Conservation (phyloP, 2,888 invertebrate species). For the Torymus tubicola region DNA sequence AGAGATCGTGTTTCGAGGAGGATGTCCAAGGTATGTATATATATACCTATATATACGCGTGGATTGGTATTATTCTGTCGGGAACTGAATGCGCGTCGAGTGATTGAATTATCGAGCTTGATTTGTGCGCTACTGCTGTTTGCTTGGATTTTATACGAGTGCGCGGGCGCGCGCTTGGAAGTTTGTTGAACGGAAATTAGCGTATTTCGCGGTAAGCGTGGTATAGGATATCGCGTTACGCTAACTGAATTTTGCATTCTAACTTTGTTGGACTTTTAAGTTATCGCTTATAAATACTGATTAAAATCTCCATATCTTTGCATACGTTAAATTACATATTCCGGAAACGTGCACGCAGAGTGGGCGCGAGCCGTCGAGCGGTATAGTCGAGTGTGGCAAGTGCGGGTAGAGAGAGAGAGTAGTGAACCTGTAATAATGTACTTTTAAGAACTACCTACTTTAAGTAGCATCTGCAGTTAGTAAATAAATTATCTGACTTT, state of each 20-base stretch:
- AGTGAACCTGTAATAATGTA: neutral
- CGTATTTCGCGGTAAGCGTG: neutral
- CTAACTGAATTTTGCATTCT: neutral
- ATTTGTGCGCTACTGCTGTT: neutral
- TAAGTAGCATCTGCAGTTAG: neutral
- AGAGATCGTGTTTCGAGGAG: too few species aligned
- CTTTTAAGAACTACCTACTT: neutral
- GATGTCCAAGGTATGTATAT: too few species aligned
- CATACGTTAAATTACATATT: conserved; percentile 24
- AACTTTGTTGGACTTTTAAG: neutral
- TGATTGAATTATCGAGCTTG: conserved; percentile 17
- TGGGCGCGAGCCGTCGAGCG: too few species aligned
- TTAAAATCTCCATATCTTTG: conserved; percentile 18
- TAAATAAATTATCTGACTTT: neutral
- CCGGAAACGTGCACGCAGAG: neutral
- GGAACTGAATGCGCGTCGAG: neutral
- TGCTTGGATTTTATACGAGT: neutral
- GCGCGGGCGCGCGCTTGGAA: neutral
- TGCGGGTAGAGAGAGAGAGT: too few species aligned
- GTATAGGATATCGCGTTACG: neutral
- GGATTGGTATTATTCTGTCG: too few species aligned
- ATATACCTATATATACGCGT: too few species aligned
- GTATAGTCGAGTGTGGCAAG: neutral
- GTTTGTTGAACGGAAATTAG: neutral
- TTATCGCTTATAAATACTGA: neutral